Conservation (phyloP, 2,113 vertebrate genomes). For the Cromileptes altivelis region DNA sequence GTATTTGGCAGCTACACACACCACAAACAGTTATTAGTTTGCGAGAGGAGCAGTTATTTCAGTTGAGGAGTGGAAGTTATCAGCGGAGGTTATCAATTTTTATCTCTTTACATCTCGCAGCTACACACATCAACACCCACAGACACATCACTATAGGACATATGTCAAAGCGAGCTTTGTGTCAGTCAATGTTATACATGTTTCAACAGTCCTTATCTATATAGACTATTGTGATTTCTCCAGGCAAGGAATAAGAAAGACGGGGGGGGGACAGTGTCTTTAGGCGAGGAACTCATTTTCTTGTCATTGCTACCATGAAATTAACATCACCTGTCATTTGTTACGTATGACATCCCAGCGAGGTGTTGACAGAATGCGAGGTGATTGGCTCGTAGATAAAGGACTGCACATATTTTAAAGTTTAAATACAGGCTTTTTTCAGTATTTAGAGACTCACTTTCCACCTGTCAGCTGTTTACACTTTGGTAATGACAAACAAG, state of each 20-base stretch:
- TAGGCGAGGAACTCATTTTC: slow-evolving; percentile 41
- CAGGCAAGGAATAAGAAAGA: slow-evolving; percentile 4
- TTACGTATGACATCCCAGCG: not conserved
- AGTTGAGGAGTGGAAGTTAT: too few relatives aligned
- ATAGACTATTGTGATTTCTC: not conserved
- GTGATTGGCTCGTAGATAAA: not conserved
- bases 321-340: not conserved
- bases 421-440: not conserved
- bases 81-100: not conserved
- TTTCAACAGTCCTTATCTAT: slow-evolving; percentile 17
- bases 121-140: not conserved
- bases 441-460: not conserved
- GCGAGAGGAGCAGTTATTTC: not conserved
- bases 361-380: not conserved
- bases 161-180: not conserved
- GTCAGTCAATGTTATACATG: slow-evolving; percentile 14
- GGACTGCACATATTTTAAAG: not conserved
- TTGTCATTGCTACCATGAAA: slow-evolving; percentile 34
- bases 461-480: slow-evolving; percentile 14
- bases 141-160: not conserved
- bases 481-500: not conserved
- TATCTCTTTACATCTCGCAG: not conserved
- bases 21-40: not conserved
- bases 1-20: not conserved
- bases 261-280: not conserved